phyloP scores from a whole-genome alignment of 2,888 invertebrate species.

The Erebia epiphron region DNA sequence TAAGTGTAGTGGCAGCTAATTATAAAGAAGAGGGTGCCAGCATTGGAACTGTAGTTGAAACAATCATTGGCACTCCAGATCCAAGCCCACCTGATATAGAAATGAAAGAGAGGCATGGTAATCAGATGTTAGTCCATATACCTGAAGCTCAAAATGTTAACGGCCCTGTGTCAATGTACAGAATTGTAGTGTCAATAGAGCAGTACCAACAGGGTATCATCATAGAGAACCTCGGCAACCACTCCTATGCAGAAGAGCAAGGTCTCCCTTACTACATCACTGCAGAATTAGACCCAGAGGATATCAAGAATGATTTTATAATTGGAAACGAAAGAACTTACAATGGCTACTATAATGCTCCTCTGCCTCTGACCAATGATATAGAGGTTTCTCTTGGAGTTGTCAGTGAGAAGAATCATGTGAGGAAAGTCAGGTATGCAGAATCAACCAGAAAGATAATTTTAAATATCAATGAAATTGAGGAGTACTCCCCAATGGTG shows the following conservation, averaged over 20 bases:
- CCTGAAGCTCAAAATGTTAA: constrained; percentile 87
- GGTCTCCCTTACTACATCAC: constrained; percentile 91
- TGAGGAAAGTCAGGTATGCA: constrained; percentile 86
- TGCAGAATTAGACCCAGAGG: constrained; percentile 88
- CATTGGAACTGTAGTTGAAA: constrained; percentile 83
- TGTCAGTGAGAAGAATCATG: constrained; percentile 86
- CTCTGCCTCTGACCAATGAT: constrained; percentile 84
- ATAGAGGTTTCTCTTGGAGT: constrained; percentile 88
- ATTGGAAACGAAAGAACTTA: constrained; percentile 90
- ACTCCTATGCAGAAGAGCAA: constrained; percentile 85
- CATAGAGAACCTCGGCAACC: constrained; percentile 84
- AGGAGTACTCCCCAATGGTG: constrained; percentile 74
- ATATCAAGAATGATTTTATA: constrained; percentile 85
- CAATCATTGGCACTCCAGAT: constrained; percentile 87
- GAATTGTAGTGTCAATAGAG: constrained; percentile 88
- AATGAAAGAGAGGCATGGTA: constrained; percentile 83
- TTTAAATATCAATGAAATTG: constrained; percentile 77
- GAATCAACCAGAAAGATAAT: constrained; percentile 80
- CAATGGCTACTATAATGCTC: constrained; percentile 90
- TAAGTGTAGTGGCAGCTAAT: constrained; percentile 87
- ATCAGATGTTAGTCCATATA: constrained; percentile 86
- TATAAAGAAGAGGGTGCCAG: constrained; percentile 83
- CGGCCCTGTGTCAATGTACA: constrained; percentile 90
- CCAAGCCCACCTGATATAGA: constrained; percentile 88
- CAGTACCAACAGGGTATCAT: constrained; percentile 85